Conservation (phyloP, 2,888 invertebrate genomes). For the Platyscelio sp. region DNA sequence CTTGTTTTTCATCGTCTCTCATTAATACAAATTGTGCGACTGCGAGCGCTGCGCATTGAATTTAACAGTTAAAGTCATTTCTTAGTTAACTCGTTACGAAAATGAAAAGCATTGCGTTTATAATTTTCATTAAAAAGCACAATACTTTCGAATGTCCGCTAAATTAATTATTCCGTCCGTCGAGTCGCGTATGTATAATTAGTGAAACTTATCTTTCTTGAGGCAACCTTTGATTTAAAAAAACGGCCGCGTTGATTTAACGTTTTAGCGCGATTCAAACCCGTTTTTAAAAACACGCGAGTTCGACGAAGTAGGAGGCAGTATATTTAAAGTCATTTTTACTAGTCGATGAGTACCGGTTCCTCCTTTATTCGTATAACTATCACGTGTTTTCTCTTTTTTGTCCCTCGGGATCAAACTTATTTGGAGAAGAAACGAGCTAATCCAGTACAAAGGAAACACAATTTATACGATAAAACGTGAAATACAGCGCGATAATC, state of each 20-base stretch:
- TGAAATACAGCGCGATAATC: no score
- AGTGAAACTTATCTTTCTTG: constrained; percentile 33
- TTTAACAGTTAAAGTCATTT: no score
- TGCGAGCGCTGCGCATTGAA: no score
- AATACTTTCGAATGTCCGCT: not conserved
- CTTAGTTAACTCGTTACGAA: no score
- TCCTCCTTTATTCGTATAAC: constrained; percentile 42
- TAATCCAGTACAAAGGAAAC: no score
- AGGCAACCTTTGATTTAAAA: constrained; percentile 5
- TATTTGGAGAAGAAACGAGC: constrained; percentile 35
- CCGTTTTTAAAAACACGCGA: constrained; percentile 41
- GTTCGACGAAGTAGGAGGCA: constrained; percentile 16
- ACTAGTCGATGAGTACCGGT: constrained; percentile 49
- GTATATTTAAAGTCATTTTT: constrained; percentile 52
- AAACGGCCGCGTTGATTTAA: constrained; percentile 38
- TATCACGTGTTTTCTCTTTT: no score
- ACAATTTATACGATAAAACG: no score
- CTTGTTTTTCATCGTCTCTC: no score
- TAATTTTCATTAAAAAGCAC: no score
- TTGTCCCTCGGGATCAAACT: no score
- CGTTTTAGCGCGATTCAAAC: constrained; percentile 42
- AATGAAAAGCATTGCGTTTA: no score
- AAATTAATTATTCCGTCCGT: constrained; percentile 14
- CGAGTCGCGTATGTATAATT: constrained; percentile 19
- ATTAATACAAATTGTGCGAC: no score